Conservation (phyloP, 2,888 invertebrate species). For the Pelosia muscerda region DNA sequence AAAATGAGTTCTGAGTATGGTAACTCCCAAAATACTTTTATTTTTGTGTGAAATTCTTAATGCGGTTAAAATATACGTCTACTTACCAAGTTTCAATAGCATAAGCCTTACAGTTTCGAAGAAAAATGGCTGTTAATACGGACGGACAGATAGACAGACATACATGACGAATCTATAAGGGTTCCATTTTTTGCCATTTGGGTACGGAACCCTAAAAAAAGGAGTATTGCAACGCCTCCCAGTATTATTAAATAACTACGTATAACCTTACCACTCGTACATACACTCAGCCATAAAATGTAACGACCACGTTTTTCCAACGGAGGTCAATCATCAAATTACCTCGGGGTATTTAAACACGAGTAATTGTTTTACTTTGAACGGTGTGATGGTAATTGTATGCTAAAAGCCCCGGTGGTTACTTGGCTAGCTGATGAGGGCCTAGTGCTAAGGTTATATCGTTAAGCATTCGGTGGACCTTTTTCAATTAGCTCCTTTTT, state of each 20-base stretch:
- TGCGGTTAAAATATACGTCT: no score
- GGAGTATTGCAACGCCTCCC: neutral
- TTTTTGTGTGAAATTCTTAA: no score
- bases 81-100: no score
- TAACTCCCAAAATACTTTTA: no score
- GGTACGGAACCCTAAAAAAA: neutral
- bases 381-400: slow-evolving; percentile 3
- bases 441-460: neutral
- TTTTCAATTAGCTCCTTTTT: neutral
- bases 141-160: no score
- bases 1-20: no score
- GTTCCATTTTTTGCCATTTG: neutral
- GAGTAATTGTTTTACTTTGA: neutral
- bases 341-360: slow-evolving; percentile 6
- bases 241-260: neutral
- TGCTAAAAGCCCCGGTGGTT: slow-evolving; percentile 8
- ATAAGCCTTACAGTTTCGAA: no score
- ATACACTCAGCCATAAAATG: neutral
- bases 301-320: neutral
- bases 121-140: no score
- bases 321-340: neutral
- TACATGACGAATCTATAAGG: no score
- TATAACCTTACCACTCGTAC: neutral
- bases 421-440: slow-evolving; percentile 6
- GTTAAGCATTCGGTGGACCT: neutral